These are phyloP conservation scores for Styela clava DNA, from an alignment of 23 tunicate genomes.

Conservation along the genomic window DNA sequence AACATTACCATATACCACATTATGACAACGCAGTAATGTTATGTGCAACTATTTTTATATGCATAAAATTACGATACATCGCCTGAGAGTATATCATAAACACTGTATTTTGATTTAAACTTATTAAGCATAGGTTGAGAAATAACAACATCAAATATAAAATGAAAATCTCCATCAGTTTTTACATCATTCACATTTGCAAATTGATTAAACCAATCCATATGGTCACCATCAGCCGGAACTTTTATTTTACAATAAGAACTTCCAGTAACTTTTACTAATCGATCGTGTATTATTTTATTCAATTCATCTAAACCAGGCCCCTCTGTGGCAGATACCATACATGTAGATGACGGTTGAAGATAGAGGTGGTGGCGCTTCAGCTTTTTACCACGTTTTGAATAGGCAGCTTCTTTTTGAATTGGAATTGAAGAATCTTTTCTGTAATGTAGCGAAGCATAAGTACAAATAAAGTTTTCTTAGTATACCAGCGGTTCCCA, in stretches of 20 bases:
- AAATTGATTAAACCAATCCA: constrained; percentile 45
- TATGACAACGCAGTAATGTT: too few relatives aligned
- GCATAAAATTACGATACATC: not conserved
- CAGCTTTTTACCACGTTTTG: not conserved
- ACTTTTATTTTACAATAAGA: constrained; percentile 22
- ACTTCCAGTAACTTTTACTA: constrained; percentile 52
- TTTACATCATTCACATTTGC: constrained; percentile 29
- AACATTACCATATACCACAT: too few relatives aligned
- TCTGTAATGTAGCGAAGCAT: constrained; percentile 11
- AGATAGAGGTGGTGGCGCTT: not conserved
- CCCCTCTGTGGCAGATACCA: constrained; percentile 38
- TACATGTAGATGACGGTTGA: constrained; percentile 48
- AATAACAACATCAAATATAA: constrained; percentile 26
- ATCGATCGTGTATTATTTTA: constrained; percentile 34
- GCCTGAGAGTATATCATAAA: constrained; percentile 2
- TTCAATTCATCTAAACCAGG: constrained; percentile 34
- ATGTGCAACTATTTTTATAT: too few relatives aligned
- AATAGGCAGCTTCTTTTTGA: not conserved
- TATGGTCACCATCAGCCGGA: constrained; percentile 57
- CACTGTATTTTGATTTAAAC: constrained; percentile 12
- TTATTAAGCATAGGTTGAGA: constrained; percentile 14
- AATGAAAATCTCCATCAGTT: constrained; percentile 35
- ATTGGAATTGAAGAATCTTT: too few relatives aligned
- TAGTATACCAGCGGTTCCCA: too few relatives aligned
- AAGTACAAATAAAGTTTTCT: too few relatives aligned